These are phyloP conservation scores for Drosophila ambigua DNA, from an alignment of 1,140 invertebrate genomes.

Conservation along the genomic window DNA sequence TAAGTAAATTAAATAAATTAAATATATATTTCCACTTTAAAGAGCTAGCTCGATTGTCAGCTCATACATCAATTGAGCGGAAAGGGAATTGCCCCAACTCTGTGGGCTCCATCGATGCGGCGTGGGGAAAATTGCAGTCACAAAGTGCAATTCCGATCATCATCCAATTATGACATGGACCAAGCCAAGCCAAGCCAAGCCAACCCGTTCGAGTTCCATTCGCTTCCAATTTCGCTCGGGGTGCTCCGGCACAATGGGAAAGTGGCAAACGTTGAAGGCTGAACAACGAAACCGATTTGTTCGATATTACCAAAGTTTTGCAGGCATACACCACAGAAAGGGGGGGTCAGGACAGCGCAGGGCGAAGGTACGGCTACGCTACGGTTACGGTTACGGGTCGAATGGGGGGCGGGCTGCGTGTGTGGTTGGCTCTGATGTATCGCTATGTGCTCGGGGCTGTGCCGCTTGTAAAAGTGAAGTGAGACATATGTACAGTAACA, in stretches of 20 bases:
- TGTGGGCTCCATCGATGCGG: no score
- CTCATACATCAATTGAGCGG: no score
- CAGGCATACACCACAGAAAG: not conserved
- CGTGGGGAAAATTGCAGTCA: not conserved
- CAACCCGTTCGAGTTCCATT: not conserved
- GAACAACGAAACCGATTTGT: conserved; percentile 69
- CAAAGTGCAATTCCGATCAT: conserved; percentile 15
- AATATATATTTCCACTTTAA: no score
- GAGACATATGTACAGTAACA: conserved; percentile 77
- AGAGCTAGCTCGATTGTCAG: no score
- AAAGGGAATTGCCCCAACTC: no score
- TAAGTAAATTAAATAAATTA: no score
- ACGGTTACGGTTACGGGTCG: conserved; percentile 21
- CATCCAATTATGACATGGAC: conserved; percentile 39
- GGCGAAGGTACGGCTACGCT: not conserved
- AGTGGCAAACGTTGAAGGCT: conserved; percentile 35
- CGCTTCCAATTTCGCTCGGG: not conserved
- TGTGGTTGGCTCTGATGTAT: conserved; percentile 12
- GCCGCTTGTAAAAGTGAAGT: conserved; percentile 50
- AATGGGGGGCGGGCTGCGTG: conserved; percentile 17
- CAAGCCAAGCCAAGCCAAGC: not conserved
- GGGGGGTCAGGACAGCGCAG: not conserved
- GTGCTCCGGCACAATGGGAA: conserved; percentile 18
- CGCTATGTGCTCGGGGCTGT: conserved; percentile 16
- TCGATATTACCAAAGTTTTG: conserved; percentile 63